Base-by-base conservation (phyloP, 2,797 vertebrate genomes). In the Salmo trutta region DNA sequence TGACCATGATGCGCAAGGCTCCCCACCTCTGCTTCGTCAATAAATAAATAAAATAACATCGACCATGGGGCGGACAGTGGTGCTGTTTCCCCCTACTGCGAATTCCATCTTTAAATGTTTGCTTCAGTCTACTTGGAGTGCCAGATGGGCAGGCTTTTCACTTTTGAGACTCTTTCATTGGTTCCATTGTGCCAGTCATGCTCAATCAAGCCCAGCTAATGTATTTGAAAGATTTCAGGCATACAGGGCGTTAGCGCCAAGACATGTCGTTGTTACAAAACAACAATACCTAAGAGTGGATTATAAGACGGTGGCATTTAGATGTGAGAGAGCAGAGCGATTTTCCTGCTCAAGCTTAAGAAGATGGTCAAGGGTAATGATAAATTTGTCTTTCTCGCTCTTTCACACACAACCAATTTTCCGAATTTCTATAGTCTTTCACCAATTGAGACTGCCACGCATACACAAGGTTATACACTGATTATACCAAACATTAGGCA, bases 51-150 rank as follows among this genome's bases (percentile, higher is more conserved):
- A 62, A 24, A 81, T 81, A 75, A 47, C 8, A 4, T 19, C 10
- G 12, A 80, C 71, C 81, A 15, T 72, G 27, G 62, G 75, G 21
- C 8, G 21, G 59, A n/a, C 19, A 19, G 19, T 19, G 59, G 59
- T 0, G 41, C 41, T 10, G 41, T 47, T 47, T 47, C 8, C 41
- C 41, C 8, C n/a, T 21, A 12, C 7, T 5, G 21, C n/a, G 21
- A 62, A 19, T 59, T n/a, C 15, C 15, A 54, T 19, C 53, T 19
- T 54, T 54, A 19, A 54, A 54, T 2, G 53, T 54, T 54, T 16
- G 17, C 53, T 16, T 19, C 3, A 54, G 17, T 19, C 17, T 54
- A 19, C 53, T 54, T 54, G 14, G 15, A 56, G 54, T 41, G 54
- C n/a, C 54, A 56, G 54, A 56, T 56, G 3, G 17, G 17, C 17